Conservation (phyloP, 1,140 invertebrate species). For the Drosophila kohkoa region DNA sequence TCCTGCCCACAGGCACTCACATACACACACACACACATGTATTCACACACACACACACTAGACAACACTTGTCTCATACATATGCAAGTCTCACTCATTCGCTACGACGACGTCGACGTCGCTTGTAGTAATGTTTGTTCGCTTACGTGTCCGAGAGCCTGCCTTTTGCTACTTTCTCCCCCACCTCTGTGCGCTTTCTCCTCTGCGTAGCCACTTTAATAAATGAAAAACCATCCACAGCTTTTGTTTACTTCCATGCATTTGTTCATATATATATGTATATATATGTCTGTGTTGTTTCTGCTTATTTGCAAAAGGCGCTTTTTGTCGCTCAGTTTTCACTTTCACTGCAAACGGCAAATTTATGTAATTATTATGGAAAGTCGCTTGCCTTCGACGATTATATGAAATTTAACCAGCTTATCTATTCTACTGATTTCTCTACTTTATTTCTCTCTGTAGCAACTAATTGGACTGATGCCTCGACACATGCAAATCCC, state of each 20-base stretch:
- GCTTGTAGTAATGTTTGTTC: slow-evolving; percentile 26
- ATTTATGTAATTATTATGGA: slow-evolving; percentile 55
- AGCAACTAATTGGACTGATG: slow-evolving; percentile 53
- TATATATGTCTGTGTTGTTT: slow-evolving; percentile 9
- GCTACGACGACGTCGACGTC: neutral
- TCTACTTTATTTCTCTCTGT: neutral
- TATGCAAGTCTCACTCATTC: slow-evolving; percentile 20
- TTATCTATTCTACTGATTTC: slow-evolving; percentile 15
- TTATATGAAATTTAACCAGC: slow-evolving; percentile 30
- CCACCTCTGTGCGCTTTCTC: neutral
- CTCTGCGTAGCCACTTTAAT: slow-evolving; percentile 59
- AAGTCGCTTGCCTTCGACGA: slow-evolving; percentile 8
- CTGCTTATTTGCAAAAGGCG: slow-evolving; percentile 31
- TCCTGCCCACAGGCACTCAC: slow-evolving; percentile 10
- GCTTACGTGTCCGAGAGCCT: slow-evolving; percentile 41
- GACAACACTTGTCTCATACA: slow-evolving; percentile 22
- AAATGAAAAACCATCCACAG: slow-evolving; percentile 69
- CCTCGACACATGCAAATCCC: slow-evolving; percentile 65
- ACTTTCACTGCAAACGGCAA: slow-evolving; percentile 46
- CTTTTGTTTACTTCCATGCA: slow-evolving; percentile 61
- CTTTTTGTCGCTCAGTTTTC: slow-evolving; percentile 61
- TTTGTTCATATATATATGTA: slow-evolving; percentile 46
- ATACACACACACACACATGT: neutral
- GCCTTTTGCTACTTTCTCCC: slow-evolving; percentile 4
- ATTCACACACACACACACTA: neutral